Percentiles rank a stretch among this genome's conserved stretches.
Evolutionary conservation across 2,888 invertebrate genomes (phyloP).

Genomic region (Epinotia brunnichana): DNA sequence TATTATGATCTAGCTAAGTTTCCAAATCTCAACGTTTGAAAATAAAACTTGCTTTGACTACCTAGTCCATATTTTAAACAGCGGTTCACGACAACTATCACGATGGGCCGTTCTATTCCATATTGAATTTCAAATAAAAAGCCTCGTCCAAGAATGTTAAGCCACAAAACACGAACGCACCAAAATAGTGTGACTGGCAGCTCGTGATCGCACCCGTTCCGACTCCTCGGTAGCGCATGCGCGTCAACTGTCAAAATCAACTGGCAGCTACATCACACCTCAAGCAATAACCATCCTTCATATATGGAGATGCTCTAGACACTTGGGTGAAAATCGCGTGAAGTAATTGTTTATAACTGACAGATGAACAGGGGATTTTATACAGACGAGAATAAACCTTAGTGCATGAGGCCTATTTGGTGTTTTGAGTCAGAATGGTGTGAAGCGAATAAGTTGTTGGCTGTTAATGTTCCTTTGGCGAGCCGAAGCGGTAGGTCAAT

Average conservation of each 20-base stretch:
- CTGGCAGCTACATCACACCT: conserved; percentile 55
- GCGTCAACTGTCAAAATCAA: conserved; percentile 77
- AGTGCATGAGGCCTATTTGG: background rate
- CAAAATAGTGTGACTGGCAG: conserved; percentile 52
- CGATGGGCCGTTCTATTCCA: conserved; percentile 15
- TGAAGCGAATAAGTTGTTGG: conserved; percentile 43
- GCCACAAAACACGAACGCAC: conserved; percentile 44
- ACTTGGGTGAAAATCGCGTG: conserved; percentile 24
- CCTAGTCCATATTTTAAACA: background rate
- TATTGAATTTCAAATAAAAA: conserved; percentile 32
- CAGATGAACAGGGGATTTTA: conserved; percentile 2
- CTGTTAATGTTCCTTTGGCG: conserved; percentile 56
- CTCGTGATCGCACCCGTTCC: conserved; percentile 43
- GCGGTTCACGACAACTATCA: background rate
- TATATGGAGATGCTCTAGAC: conserved; percentile 1
- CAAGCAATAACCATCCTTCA: conserved; percentile 45
- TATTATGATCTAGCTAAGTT: too few relatives aligned
- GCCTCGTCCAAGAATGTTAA: conserved; percentile 39
- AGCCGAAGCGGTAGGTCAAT: conserved; percentile 65
- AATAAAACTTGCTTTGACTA: background rate
- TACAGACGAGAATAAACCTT: conserved; percentile 22
- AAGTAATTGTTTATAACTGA: conserved; percentile 27
- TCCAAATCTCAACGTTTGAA: background rate
- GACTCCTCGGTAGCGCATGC: conserved; percentile 65
- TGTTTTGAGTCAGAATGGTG: conserved; percentile 15